A percentile compares a stretch with the other conserved stretches of the same genome.
phyloP scores from a whole-genome alignment of 2,888 invertebrate genomes.

The Creontiades dilutus region DNA sequence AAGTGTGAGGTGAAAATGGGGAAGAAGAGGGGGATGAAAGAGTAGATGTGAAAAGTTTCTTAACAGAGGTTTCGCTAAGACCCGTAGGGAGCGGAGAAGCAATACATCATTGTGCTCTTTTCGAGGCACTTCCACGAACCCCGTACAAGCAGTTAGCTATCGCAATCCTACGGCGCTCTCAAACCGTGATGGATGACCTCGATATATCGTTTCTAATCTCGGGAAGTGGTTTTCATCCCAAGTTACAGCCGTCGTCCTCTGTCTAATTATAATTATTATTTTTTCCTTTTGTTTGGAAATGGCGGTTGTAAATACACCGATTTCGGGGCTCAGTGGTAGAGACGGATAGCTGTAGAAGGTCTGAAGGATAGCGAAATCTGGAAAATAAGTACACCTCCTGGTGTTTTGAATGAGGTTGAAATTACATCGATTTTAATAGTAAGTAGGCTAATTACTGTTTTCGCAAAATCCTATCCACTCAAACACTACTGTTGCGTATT shows the following conservation, averaged over 20 bases:
- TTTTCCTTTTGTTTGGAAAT: slow-evolving; percentile 18
- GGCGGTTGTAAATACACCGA: background rate
- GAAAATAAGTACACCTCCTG: background rate
- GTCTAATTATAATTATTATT: slow-evolving; percentile 49
- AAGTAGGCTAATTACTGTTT: no score
- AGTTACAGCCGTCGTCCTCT: background rate
- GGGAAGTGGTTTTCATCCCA: slow-evolving; percentile 40
- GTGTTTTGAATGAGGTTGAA: background rate
- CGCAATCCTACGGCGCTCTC: slow-evolving; percentile 56
- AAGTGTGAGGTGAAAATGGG: slow-evolving; percentile 20
- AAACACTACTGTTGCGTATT: no score
- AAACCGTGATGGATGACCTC: slow-evolving; percentile 67
- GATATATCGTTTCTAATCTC: slow-evolving; percentile 58
- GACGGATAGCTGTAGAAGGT: background rate
- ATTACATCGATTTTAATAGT: no score
- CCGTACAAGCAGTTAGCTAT: slow-evolving; percentile 63
- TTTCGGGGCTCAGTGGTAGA: background rate
- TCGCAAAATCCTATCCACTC: no score
- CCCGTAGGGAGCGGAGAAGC: slow-evolving; percentile 19
- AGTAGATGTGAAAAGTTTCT: slow-evolving; percentile 56
- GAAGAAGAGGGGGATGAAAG: slow-evolving; percentile 17
- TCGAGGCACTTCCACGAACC: slow-evolving; percentile 42
- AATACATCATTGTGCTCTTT: slow-evolving; percentile 61
- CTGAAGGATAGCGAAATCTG: background rate
- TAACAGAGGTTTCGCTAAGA: slow-evolving; percentile 30